These are phyloP conservation scores for Epinephelus malabaricus DNA, from an alignment of 2,797 vertebrate genomes.

Conservation along the genomic window DNA sequence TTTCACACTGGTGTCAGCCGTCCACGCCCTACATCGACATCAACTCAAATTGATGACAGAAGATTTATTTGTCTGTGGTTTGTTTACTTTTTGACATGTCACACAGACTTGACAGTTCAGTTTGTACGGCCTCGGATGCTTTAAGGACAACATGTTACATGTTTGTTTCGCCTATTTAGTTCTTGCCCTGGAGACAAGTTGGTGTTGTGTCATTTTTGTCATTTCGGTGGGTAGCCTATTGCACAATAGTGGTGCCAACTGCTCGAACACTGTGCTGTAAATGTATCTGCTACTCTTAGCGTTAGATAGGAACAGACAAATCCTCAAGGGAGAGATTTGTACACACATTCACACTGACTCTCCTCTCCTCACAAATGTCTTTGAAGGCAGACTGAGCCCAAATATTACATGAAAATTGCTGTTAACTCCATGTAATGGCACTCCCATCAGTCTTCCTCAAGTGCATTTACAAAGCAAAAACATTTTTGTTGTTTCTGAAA, in stretches of 20 bases:
- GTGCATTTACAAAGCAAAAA: conserved; percentile 17
- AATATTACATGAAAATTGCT: background rate
- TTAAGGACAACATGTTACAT: conserved; percentile 12
- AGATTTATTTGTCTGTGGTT: conserved; percentile 51
- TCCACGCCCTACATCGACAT: conserved; percentile 40
- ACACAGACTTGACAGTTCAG: conserved; percentile 27
- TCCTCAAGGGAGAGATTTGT: background rate
- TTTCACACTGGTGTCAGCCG: conserved; percentile 34
- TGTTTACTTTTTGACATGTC: conserved; percentile 49
- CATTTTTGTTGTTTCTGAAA: conserved; percentile 24
- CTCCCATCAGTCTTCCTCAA: conserved; percentile 5
- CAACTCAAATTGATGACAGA: conserved; percentile 10
- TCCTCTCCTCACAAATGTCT: background rate
- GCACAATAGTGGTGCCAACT: background rate
- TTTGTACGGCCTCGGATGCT: conserved; percentile 20
- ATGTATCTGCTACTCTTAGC: conserved; percentile 2
- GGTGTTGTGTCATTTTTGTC: conserved; percentile 29
- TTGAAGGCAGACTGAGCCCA: background rate
- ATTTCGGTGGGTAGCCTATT: conserved; percentile 35
- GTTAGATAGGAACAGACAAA: conserved; percentile 7
- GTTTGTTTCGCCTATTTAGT: conserved; percentile 41
- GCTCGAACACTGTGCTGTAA: conserved; percentile 32
- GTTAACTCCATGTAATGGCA: background rate
- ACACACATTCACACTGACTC: background rate
- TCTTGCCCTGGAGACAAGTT: conserved; percentile 9